Conservation (phyloP, 2,888 invertebrate species). For the Polydrusus cervinus region DNA sequence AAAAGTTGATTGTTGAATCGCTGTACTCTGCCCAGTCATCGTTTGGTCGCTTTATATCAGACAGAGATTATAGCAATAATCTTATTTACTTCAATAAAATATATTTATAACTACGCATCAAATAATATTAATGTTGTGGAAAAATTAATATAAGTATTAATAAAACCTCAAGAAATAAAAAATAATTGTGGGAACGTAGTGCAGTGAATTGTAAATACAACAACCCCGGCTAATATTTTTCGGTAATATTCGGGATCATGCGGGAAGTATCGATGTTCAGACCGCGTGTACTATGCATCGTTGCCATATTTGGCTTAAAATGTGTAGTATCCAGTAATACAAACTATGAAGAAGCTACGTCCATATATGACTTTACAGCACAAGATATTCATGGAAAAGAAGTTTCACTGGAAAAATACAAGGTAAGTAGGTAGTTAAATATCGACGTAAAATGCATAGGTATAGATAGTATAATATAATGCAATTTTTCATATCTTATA, state of each 20-base stretch:
- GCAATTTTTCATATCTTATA: too few species aligned
- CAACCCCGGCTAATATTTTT: not conserved
- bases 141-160: too few species aligned
- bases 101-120: too few species aligned
- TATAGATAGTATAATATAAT: too few species aligned
- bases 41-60: not conserved
- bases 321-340: not conserved
- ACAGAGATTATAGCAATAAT: too few species aligned
- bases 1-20: too few species aligned
- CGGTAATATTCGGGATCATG: not conserved
- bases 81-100: too few species aligned
- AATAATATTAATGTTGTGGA: too few species aligned
- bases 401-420: conserved; percentile 84
- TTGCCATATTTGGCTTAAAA: conserved; percentile 39
- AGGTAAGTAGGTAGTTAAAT: conserved; percentile 24
- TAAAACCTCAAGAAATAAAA: too few species aligned
- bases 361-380: conserved; percentile 87
- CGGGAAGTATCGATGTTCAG: conserved; percentile 29
- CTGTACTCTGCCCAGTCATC: not conserved
- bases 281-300: conserved; percentile 30
- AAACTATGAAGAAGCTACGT: conserved; percentile 73
- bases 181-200: too few species aligned
- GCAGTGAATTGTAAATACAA: not conserved
- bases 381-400: conserved; percentile 88
- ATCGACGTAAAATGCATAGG: too few species aligned